Conservation (phyloP, 2,888 invertebrate species). For the Orchestes rusci region DNA sequence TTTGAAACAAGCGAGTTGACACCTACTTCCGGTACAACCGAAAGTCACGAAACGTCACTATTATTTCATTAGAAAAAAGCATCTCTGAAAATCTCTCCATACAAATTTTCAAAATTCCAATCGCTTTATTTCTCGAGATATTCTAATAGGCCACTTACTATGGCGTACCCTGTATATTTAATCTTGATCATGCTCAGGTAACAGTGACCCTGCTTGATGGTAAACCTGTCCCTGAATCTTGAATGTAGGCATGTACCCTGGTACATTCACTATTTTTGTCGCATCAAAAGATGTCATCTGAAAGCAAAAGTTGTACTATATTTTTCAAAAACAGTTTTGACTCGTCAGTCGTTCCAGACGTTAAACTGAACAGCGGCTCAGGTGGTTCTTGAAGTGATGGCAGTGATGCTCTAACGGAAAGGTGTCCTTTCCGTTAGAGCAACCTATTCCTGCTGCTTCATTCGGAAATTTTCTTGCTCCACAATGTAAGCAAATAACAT, state of each 20-base stretch:
- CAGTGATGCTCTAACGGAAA: constrained; percentile 7
- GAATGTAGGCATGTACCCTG: constrained; percentile 10
- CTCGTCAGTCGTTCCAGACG: background rate
- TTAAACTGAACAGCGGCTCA: constrained; percentile 4
- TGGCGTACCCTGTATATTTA: too few species aligned
- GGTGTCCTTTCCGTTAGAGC: constrained; percentile 11
- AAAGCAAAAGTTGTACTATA: constrained; percentile 8
- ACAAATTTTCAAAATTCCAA: too few species aligned
- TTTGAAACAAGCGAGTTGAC: too few species aligned
- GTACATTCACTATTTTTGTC: too few species aligned
- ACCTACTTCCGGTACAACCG: too few species aligned
- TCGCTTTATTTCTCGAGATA: too few species aligned
- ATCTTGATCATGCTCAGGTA: background rate
- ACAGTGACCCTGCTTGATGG: constrained; percentile 7
- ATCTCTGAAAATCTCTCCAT: too few species aligned
- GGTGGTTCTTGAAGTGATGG: constrained; percentile 4
- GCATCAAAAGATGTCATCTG: constrained; percentile 1
- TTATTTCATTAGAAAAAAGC: too few species aligned
- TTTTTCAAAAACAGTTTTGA: constrained; percentile 4
- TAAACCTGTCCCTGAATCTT: constrained; percentile 12
- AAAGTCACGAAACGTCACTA: too few species aligned
- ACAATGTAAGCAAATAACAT: constrained; percentile 19
- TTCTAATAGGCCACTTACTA: too few species aligned
- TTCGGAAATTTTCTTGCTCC: background rate
- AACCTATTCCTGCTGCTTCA: constrained; percentile 10